These are phyloP conservation scores for Paracyclopina nana DNA, from an alignment of 1,140 invertebrate species.

Conservation along the genomic window DNA sequence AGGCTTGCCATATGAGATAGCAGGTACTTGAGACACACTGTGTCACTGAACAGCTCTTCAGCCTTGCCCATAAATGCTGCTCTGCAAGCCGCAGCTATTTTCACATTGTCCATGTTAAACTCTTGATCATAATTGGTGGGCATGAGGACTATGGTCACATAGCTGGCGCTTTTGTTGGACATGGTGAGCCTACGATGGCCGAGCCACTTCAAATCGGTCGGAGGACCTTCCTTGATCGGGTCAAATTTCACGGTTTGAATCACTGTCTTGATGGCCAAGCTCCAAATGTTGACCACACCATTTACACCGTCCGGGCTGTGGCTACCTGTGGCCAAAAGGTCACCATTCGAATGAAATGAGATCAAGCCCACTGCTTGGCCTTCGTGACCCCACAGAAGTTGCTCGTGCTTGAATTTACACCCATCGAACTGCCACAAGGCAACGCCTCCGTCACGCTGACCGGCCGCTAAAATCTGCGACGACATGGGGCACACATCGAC, in stretches of 20 bases:
- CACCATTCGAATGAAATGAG: neutral
- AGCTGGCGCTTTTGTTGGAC: conserved; percentile 1
- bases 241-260: conserved; percentile 36
- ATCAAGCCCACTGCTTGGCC: neutral
- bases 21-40: conserved; percentile 35
- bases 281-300: conserved; percentile 42
- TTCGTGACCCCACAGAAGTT: neutral
- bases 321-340: neutral
- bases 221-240: conserved; percentile 34
- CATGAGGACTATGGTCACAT: conserved; percentile 29
- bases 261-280: conserved; percentile 35
- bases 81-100: conserved; percentile 30
- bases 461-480: neutral
- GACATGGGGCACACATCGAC: too few relatives aligned
- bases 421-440: neutral
- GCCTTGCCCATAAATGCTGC: conserved; percentile 32
- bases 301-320: conserved; percentile 29
- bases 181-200: conserved; percentile 29
- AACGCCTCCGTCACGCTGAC: neutral
- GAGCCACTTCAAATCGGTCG: conserved; percentile 33
- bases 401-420: neutral
- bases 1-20: conserved; percentile 30
- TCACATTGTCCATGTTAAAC: conserved; percentile 27
- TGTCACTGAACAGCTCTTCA: conserved; percentile 32
- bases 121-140: conserved; percentile 31